Evolutionary conservation across 2,113 vertebrate genomes (phyloP).

Genomic region (Phyllostomus discolor): DNA sequence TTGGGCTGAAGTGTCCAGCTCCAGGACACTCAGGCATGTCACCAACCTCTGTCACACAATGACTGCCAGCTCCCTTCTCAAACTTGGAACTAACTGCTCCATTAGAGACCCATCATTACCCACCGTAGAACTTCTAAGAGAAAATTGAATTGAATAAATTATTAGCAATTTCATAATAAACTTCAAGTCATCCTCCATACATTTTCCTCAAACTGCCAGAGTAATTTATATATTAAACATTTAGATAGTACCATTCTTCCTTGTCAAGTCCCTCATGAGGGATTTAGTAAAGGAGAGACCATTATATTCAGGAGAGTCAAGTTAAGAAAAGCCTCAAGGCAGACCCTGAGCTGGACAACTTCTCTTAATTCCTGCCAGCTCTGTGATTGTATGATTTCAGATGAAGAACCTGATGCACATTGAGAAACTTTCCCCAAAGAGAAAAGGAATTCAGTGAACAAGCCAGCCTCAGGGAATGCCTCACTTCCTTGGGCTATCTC

Average conservation of each 20-base stretch:
- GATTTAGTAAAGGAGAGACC: slow-evolving; percentile 48
- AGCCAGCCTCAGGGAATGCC: neutral
- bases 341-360: neutral
- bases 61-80: neutral
- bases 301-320: slow-evolving; percentile 53
- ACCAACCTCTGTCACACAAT: neutral
- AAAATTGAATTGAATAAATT: slow-evolving; percentile 76
- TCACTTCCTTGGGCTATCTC: neutral
- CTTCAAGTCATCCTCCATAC: slow-evolving; percentile 71
- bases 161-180: slow-evolving; percentile 77
- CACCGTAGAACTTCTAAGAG: slow-evolving; percentile 45
- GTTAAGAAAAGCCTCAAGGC: slow-evolving; percentile 61
- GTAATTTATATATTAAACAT: slow-evolving; percentile 78
- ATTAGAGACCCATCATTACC: slow-evolving; percentile 48
- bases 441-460: neutral
- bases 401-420: neutral
- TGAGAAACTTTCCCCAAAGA: slow-evolving; percentile 1
- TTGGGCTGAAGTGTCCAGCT: neutral
- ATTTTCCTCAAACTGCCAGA: slow-evolving; percentile 69
- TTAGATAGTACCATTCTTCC: slow-evolving; percentile 70
- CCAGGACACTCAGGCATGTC: neutral
- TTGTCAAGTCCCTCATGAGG: slow-evolving; percentile 56
- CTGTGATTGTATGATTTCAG: slow-evolving; percentile 12
- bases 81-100: slow-evolving; percentile 36
- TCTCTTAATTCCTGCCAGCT: slow-evolving; percentile 29